Percentiles rank a stretch among this genome's conserved stretches.
Conservation (phyloP, 2,888 invertebrate genomes). For the Deroplatys truncata region DNA sequence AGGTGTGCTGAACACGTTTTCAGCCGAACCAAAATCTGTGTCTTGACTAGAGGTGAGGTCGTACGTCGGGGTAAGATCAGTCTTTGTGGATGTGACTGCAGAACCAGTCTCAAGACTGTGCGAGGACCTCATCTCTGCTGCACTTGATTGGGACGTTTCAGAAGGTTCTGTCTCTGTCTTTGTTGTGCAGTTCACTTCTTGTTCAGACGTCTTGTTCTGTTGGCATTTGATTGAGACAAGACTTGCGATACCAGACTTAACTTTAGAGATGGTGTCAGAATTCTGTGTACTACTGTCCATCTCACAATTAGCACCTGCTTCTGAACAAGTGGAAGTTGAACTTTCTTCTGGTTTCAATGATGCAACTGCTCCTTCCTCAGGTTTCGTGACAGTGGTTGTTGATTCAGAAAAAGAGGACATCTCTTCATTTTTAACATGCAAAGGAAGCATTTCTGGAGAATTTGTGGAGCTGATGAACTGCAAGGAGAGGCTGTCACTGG, state of each 20-base stretch:
- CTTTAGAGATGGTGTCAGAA: neutral
- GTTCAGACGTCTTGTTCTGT: neutral
- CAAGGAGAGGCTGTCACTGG: neutral
- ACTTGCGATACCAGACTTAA: neutral
- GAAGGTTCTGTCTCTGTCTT: no score
- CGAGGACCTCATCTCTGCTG: neutral
- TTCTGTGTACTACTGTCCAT: neutral
- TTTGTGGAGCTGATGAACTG: neutral
- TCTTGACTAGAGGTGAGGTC: neutral
- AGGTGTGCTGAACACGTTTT: neutral
- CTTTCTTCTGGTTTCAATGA: neutral
- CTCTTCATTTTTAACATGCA: neutral
- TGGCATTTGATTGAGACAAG: constrained; percentile 19
- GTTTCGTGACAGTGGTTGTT: neutral
- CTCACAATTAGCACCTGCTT: neutral
- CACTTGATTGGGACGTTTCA: neutral
- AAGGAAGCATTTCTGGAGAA: neutral
- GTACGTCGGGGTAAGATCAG: neutral
- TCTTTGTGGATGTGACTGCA: neutral
- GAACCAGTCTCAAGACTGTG: neutral
- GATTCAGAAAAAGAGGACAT: neutral
- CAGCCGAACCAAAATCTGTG: neutral
- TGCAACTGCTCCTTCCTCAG: no score
- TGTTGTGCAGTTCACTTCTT: neutral
- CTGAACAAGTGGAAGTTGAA: neutral